A percentile compares a stretch with the other conserved stretches of the same genome.
Conservation (phyloP, 2,888 invertebrate species). For the Scotopteryx bipunctaria region DNA sequence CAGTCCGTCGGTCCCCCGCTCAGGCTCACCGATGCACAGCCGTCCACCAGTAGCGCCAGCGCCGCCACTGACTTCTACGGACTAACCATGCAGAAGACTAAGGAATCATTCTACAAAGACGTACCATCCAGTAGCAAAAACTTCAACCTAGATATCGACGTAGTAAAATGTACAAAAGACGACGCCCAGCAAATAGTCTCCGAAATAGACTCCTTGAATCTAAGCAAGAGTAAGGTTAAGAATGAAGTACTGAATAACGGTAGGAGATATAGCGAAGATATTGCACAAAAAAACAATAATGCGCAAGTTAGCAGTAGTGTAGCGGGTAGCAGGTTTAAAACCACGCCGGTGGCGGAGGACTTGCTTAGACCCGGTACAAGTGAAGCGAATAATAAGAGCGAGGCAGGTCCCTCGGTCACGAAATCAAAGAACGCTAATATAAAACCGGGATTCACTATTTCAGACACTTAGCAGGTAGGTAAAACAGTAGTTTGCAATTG, state of each 20-base stretch:
- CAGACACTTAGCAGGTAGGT: slow-evolving; percentile 44
- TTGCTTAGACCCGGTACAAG: slow-evolving; percentile 50
- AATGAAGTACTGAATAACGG: slow-evolving; percentile 67
- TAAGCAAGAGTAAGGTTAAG: slow-evolving; percentile 54
- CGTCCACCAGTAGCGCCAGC: slow-evolving; percentile 53
- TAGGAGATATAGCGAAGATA: slow-evolving; percentile 70
- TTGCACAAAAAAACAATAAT: slow-evolving; percentile 62
- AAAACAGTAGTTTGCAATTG: slow-evolving; percentile 17
- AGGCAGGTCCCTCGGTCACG: slow-evolving; percentile 56
- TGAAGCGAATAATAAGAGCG: slow-evolving; percentile 47
- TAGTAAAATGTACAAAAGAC: slow-evolving; percentile 59
- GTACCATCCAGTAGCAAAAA: slow-evolving; percentile 75
- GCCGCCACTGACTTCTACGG: slow-evolving; percentile 62
- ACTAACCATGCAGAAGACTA: slow-evolving; percentile 65
- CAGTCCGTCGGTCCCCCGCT: slow-evolving; percentile 36
- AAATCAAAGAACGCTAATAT: slow-evolving; percentile 62
- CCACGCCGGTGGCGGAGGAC: slow-evolving; percentile 69
- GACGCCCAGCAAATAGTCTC: slow-evolving; percentile 46
- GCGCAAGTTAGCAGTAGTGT: slow-evolving; percentile 43
- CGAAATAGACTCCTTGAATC: slow-evolving; percentile 58
- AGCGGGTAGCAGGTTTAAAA: slow-evolving; percentile 67
- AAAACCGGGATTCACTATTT: slow-evolving; percentile 68
- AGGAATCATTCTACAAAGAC: slow-evolving; percentile 69
- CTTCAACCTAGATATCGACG: slow-evolving; percentile 62
- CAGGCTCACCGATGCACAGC: slow-evolving; percentile 45